Evolutionary conservation across 2,888 invertebrate genomes (phyloP).

Genomic region (Ceratothoa steindachneri): DNA sequence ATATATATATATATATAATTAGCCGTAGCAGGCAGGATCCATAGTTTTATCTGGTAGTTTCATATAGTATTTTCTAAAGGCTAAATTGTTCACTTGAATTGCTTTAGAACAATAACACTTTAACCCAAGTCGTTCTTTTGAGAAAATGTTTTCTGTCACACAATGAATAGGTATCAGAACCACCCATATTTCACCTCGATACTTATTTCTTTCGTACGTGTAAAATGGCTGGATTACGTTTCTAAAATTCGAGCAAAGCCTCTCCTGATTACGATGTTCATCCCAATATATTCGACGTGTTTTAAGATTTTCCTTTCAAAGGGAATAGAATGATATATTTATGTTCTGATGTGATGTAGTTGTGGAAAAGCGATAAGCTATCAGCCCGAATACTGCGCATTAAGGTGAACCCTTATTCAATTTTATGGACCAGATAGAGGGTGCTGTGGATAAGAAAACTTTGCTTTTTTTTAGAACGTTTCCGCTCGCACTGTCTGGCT

Average conservation of each 20-base stretch:
- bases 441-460: too few relatives aligned
- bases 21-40: too few relatives aligned
- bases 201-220: slow-evolving; percentile 1
- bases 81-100: neutral
- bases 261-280: neutral
- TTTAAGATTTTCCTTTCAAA: neutral
- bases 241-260: neutral
- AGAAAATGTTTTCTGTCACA: neutral
- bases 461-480: too few relatives aligned
- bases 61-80: neutral
- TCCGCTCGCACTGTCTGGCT: too few relatives aligned
- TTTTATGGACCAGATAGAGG: too few relatives aligned
- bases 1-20: slow-evolving; percentile 11
- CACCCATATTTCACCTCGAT: neutral
- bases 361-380: too few relatives aligned
- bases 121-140: neutral
- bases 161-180: neutral
- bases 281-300: neutral
- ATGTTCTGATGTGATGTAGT: too few relatives aligned
- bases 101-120: neutral
- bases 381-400: too few relatives aligned
- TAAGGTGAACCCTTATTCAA: too few relatives aligned
- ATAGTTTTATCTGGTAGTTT: neutral
- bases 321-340: neutral
- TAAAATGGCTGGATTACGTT: neutral